Conservation (phyloP, 2,113 vertebrate species). For the Apodemus sylvaticus region DNA sequence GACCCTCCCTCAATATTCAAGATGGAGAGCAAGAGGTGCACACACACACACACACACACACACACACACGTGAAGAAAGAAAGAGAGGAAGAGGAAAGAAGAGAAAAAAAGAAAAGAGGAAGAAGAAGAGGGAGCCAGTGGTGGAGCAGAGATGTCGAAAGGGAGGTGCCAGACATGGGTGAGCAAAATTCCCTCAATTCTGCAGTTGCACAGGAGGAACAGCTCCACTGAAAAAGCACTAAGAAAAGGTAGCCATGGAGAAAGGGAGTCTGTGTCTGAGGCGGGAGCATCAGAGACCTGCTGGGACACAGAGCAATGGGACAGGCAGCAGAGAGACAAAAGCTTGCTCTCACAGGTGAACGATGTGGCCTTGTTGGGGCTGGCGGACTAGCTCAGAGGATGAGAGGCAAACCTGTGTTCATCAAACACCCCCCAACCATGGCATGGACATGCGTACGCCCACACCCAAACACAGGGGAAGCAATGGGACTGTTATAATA, state of each 20-base stretch:
- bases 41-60: background rate
- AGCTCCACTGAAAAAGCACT: background rate
- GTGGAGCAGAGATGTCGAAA: background rate
- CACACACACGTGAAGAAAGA: background rate
- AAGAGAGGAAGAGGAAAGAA: background rate
- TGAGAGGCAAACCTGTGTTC: background rate
- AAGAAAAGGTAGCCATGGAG: background rate
- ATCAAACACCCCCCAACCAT: background rate
- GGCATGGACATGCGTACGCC: background rate
- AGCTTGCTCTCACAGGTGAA: background rate
- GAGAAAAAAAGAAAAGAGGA: background rate
- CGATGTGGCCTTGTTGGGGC: background rate
- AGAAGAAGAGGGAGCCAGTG: background rate
- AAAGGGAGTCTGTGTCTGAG: background rate
- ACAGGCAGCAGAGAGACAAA: background rate
- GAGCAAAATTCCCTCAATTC: background rate
- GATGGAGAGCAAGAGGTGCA: background rate
- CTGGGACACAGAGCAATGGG: fast-evolving
- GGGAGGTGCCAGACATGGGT: background rate
- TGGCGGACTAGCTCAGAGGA: background rate
- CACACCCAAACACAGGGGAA: too few relatives aligned
- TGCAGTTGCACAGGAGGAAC: too few relatives aligned
- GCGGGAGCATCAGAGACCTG: background rate
- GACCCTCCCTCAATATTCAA: background rate
- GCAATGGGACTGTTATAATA: background rate